These are phyloP conservation scores for Procambarus virginalis DNA, from an alignment of 1,140 invertebrate species.

Conservation along the genomic window DNA sequence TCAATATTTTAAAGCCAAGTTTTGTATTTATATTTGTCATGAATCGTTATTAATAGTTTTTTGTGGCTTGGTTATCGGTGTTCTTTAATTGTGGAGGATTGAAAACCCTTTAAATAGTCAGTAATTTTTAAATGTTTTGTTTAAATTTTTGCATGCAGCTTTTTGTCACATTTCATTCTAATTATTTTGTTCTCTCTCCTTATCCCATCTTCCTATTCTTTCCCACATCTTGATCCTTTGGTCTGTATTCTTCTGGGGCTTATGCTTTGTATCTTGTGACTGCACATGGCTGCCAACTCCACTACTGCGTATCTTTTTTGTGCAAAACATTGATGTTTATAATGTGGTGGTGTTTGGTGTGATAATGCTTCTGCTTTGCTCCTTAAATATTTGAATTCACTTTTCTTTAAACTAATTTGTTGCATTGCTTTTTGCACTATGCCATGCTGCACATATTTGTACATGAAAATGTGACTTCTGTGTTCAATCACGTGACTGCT, in stretches of 20 bases:
- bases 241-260: not conserved
- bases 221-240: not conserved
- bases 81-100: not conserved
- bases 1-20: not conserved
- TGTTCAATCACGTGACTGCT: not conserved
- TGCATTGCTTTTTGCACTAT: not conserved
- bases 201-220: not conserved
- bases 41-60: not conserved
- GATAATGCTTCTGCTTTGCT: not conserved
- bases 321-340: not conserved
- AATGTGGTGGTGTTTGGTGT: not conserved
- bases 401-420: not conserved
- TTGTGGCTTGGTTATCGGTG: not conserved
- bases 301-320: not conserved
- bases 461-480: not conserved
- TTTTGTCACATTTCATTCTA: not conserved
- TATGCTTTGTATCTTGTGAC: not conserved
- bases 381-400: not conserved
- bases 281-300: not conserved
- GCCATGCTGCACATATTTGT: not conserved
- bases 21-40: not conserved
- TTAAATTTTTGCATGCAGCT: not conserved
- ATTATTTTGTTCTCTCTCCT: not conserved
- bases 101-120: not conserved
- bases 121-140: not conserved